Percentiles rank a stretch among this genome's conserved stretches.
These are phyloP conservation scores for Lysandra bellargus DNA, from an alignment of 2,888 invertebrate genomes.

Conservation along the genomic window DNA sequence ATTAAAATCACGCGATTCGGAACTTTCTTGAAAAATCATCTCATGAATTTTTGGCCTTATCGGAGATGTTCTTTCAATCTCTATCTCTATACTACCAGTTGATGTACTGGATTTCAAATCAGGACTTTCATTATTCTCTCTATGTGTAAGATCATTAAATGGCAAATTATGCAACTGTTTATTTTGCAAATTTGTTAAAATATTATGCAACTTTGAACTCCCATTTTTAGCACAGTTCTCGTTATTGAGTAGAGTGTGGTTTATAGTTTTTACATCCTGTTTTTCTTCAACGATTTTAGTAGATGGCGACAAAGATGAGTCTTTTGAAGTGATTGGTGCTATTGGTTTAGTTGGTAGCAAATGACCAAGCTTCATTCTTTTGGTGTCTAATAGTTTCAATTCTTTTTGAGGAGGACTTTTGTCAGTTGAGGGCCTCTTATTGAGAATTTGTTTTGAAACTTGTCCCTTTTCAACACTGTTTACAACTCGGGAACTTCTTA, in stretches of 20 bases:
- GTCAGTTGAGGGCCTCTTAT: conserved; percentile 59
- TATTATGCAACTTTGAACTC: conserved; percentile 75
- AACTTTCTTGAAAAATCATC: conserved; percentile 72
- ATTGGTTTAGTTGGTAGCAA: conserved; percentile 67
- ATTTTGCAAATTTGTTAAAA: conserved; percentile 69
- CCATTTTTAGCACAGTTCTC: conserved; percentile 76
- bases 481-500: conserved; percentile 69
- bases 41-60: conserved; percentile 60
- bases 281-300: conserved; percentile 56
- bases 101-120: conserved; percentile 66
- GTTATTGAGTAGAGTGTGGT: conserved; percentile 66
- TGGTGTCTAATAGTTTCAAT: conserved; percentile 61
- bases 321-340: conserved; percentile 58
- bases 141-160: conserved; percentile 57
- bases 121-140: conserved; percentile 55
- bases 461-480: conserved; percentile 62
- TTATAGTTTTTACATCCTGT: conserved; percentile 54
- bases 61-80: conserved; percentile 52
- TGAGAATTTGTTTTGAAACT: conserved; percentile 51
- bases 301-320: conserved; percentile 52
- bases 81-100: conserved; percentile 58
- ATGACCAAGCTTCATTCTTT: conserved; percentile 71
- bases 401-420: conserved; percentile 56
- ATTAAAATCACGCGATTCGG: conserved; percentile 64
- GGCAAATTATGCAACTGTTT: conserved; percentile 66